Evolutionary conservation across 2,113 vertebrate species (phyloP).

Genomic region (Odobenus rosmarus): DNA sequence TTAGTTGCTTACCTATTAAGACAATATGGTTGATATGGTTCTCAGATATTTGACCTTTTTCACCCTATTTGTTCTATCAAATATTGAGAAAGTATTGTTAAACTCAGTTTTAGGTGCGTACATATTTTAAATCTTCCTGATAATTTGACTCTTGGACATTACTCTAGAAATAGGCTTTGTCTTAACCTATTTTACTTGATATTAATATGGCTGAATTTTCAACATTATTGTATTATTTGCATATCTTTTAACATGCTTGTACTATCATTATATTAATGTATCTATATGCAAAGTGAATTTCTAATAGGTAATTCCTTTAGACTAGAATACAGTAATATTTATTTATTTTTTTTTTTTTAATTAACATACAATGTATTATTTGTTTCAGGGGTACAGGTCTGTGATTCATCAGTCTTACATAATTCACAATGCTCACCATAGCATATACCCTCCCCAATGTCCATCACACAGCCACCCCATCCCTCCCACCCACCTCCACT

Average conservation of each 20-base stretch:
- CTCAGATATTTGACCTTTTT: neutral
- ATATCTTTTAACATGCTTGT: neutral
- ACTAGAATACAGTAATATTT: neutral
- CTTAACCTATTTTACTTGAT: neutral
- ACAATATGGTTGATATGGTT: neutral
- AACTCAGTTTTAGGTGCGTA: neutral
- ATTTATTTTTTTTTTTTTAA: neutral
- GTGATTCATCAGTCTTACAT: no score
- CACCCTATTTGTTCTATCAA: neutral
- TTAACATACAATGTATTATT: no score
- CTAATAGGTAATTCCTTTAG: neutral
- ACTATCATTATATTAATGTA: neutral
- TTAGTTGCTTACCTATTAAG: neutral
- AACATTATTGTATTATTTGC: neutral
- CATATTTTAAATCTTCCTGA: neutral
- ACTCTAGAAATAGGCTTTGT: neutral
- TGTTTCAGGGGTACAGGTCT: no score
- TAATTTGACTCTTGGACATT: neutral
- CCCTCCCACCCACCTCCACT: no score
- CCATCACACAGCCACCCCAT: no score
- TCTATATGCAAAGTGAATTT: neutral
- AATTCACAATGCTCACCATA: no score
- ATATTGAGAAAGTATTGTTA: neutral
- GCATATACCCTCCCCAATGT: no score
- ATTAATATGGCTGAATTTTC: neutral